Base-by-base conservation (phyloP, 53 echinoderm and acorn worm genomes). In the Arbacia lixula region DNA sequence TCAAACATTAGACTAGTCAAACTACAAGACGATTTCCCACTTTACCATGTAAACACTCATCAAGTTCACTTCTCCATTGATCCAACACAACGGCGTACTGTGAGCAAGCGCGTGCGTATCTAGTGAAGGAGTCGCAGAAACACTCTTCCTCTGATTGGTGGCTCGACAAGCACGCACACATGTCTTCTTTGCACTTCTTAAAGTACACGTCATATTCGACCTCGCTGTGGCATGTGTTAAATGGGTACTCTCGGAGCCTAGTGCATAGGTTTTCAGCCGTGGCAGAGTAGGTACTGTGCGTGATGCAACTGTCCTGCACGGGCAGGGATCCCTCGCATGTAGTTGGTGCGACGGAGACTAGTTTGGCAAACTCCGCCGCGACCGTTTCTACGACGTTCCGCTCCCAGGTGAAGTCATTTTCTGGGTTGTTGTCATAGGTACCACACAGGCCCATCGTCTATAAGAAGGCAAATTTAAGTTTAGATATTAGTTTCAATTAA, bases 391-490 rank as follows among this genome's bases (percentile, higher is more conserved):
- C 34, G 4, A 6, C 32, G 17, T 34, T 51, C 20, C 24, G 19
- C 5, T 6, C 20, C 64, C 63, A 81, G 5, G 14, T 62, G 86
- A 85, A 91, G 84, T 93, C 94, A 62, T 93, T 91, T 37, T 40
- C 62, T 36, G 85, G 88, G 9, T 60, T 75, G 76, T 73, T 76
- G 76, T 88, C 85, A 62, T 72, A 85, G 9, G 78, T 93, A 29
- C 94, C 94, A 51, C 90, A 89, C 1, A 93, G 83, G 12, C 94
- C 94, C 1, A 12, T 12, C 3, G 86, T 88, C 91, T 91, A 33
- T 42, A 76, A 53, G 17, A 27, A 36, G 26, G 49, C n/a, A n/a
- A n/a, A n/a, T n/a, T n/a, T n/a, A n/a, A n/a, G n/a, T n/a, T n/a
- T n/a, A n/a, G n/a, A n/a, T n/a, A n/a, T n/a, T n/a, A n/a, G n/a